Percentiles rank a stretch among this genome's conserved stretches.
phyloP scores from a whole-genome alignment of 2,797 vertebrate species.

The Parambassis ranga region DNA sequence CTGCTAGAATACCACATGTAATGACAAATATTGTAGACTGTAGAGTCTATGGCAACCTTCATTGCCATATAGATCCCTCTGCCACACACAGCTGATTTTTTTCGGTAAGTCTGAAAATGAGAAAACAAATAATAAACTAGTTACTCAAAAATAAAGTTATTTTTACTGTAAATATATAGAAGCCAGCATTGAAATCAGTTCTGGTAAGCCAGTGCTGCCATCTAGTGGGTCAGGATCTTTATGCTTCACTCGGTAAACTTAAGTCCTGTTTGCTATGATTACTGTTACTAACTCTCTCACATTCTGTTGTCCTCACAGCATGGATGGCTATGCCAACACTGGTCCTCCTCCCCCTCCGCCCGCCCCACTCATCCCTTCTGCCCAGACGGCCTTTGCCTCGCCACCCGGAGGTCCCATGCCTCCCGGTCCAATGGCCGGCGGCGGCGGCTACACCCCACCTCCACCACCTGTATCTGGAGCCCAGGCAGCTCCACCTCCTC shows the following conservation, averaged over 20 bases:
- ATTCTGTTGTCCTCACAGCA: slow-evolving; percentile 51
- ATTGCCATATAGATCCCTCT: too few relatives aligned
- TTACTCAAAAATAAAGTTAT: not conserved
- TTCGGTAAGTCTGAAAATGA: not conserved
- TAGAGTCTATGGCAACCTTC: too few relatives aligned
- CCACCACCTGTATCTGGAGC: slow-evolving; percentile 82
- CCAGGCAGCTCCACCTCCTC: slow-evolving; percentile 85
- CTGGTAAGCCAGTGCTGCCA: slow-evolving; percentile 68
- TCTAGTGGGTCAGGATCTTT: slow-evolving; percentile 53
- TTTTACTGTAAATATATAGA: too few relatives aligned
- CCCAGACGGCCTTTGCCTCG: slow-evolving; percentile 93
- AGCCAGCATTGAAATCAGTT: too few relatives aligned
- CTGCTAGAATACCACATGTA: not conserved
- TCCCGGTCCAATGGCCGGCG: slow-evolving; percentile 73
- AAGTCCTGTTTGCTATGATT: not conserved
- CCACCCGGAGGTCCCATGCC: slow-evolving; percentile 86
- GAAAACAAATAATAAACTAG: not conserved
- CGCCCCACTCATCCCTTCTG: slow-evolving; percentile 88
- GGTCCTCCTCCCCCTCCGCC: slow-evolving; percentile 76
- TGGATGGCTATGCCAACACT: slow-evolving; percentile 81
- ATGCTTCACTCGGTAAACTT: not conserved
- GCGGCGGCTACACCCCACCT: slow-evolving; percentile 76
- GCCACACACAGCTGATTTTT: not conserved
- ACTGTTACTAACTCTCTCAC: not conserved
- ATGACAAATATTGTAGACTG: too few relatives aligned